Conservation (phyloP, 2,888 invertebrate species). For the Eristalis tenax region DNA sequence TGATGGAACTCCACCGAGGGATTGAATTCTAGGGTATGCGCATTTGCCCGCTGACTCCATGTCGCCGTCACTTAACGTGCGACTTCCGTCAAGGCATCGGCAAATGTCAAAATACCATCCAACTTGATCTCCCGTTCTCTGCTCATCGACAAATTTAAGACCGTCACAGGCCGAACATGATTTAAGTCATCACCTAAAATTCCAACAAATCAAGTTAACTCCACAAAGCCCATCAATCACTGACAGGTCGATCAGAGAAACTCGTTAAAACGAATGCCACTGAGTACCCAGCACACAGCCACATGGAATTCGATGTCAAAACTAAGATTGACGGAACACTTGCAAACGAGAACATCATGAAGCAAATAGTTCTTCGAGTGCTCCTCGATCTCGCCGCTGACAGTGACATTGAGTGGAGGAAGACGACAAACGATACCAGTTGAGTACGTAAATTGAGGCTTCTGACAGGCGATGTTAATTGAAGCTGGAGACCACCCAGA, state of each 20-base stretch:
- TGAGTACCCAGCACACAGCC: background rate
- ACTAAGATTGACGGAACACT: conserved; percentile 10
- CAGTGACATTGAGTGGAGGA: background rate
- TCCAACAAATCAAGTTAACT: too few relatives aligned
- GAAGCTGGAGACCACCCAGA: background rate
- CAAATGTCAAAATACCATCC: too few relatives aligned
- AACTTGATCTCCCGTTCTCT: too few relatives aligned
- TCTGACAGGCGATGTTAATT: background rate
- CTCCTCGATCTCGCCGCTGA: background rate
- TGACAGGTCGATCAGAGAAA: background rate
- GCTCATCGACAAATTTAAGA: too few relatives aligned
- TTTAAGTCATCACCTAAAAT: too few relatives aligned
- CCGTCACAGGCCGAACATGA: too few relatives aligned
- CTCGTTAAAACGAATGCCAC: background rate
- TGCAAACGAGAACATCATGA: conserved; percentile 11
- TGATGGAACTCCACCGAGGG: too few relatives aligned
- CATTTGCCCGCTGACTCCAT: too few relatives aligned
- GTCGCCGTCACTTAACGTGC: too few relatives aligned
- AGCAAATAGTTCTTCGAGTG: conserved; percentile 4
- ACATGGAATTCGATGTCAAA: conserved; percentile 8
- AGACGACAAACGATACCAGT: background rate
- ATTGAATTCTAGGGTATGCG: too few relatives aligned
- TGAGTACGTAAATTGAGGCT: background rate
- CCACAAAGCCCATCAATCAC: too few relatives aligned
- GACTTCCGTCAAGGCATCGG: too few relatives aligned